These are phyloP conservation scores for Bombus haemorrhoidalis DNA, from an alignment of 1,140 invertebrate species.

Conservation along the genomic window DNA sequence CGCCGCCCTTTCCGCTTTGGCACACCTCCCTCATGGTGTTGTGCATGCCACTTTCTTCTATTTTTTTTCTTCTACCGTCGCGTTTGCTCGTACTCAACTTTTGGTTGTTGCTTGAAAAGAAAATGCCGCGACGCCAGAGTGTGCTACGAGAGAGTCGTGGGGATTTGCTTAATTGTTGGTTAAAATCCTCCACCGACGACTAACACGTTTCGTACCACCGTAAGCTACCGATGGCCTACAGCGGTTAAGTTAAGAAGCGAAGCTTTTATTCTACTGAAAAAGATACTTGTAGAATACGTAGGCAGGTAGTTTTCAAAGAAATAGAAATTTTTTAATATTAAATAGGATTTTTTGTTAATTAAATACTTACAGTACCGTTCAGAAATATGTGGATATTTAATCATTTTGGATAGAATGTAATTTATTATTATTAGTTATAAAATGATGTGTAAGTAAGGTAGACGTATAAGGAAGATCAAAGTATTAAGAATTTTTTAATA, in stretches of 20 bases:
- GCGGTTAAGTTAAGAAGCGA: too few species aligned
- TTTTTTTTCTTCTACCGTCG: not conserved
- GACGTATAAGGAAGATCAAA: too few species aligned
- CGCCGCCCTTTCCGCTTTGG: conserved; percentile 19
- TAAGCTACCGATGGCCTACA: too few species aligned
- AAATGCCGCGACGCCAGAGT: not conserved
- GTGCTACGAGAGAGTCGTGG: not conserved
- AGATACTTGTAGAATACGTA: too few species aligned
- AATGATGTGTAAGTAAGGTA: too few species aligned
- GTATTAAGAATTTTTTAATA: not conserved
- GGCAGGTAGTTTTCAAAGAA: not conserved
- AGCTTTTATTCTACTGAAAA: too few species aligned
- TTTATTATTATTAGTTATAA: too few species aligned
- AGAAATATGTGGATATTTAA: not conserved
- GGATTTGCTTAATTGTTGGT: conserved; percentile 35
- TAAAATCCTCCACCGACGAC: not conserved
- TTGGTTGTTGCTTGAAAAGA: conserved; percentile 20
- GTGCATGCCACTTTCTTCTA: conserved; percentile 7
- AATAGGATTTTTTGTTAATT: not conserved
- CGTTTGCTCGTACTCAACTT: conserved; percentile 18
- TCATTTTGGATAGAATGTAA: too few species aligned
- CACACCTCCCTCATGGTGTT: conserved; percentile 36
- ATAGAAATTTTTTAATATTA: not conserved
- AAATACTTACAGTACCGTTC: not conserved
- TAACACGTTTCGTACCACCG: not conserved